Conservation (phyloP, 2,888 invertebrate genomes). For the Erebia palarica region DNA sequence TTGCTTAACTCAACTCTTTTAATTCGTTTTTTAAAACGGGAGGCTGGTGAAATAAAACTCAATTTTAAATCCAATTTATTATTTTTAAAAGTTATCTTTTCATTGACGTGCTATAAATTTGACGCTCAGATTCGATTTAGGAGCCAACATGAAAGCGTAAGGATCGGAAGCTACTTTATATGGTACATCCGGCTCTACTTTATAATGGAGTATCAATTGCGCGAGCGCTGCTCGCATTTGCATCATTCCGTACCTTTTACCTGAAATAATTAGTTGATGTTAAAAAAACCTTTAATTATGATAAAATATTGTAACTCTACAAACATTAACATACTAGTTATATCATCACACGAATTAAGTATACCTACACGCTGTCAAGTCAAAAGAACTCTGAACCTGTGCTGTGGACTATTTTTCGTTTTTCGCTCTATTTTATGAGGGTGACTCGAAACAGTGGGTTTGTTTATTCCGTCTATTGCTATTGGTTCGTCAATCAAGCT, state of each 20-base stretch:
- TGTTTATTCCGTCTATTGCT: too few relatives aligned
- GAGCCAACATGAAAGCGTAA: slow-evolving; percentile 55
- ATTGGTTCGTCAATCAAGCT: too few relatives aligned
- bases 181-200: slow-evolving; percentile 50
- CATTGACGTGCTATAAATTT: slow-evolving; percentile 52
- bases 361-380: too few relatives aligned
- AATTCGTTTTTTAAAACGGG: not conserved
- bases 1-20: not conserved
- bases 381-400: slow-evolving; percentile 38
- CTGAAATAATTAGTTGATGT: slow-evolving; percentile 46
- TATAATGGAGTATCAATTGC: slow-evolving; percentile 57
- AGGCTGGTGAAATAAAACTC: not conserved
- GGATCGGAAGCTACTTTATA: slow-evolving; percentile 53
- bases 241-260: slow-evolving; percentile 68
- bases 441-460: too few relatives aligned
- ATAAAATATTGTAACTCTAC: too few relatives aligned
- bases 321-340: too few relatives aligned
- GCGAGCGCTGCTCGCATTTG: slow-evolving; percentile 65
- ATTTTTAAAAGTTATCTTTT: not conserved
- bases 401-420: slow-evolving; percentile 47
- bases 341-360: too few relatives aligned
- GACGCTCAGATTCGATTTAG: slow-evolving; percentile 55
- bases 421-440: too few relatives aligned
- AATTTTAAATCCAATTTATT: too few relatives aligned
- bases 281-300: too few relatives aligned